Evolutionary conservation across 1,140 invertebrate genomes (phyloP), one percentile per base, ranked within the genome.

Genomic region (Paralvinella palmiformis): DNA sequence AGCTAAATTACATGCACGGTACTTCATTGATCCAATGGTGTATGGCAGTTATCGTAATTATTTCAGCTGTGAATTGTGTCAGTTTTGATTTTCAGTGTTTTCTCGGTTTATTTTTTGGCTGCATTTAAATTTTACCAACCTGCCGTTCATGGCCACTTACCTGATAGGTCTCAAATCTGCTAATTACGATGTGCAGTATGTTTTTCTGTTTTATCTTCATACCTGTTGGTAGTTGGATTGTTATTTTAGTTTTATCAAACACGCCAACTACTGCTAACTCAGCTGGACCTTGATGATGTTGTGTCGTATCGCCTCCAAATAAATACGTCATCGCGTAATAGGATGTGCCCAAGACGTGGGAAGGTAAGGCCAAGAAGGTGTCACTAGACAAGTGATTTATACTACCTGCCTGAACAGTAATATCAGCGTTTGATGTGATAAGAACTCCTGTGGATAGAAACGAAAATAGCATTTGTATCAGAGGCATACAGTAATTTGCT

Each of bases 341-440:
- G 15, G 72, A 67, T 10, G 31, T 67, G 13, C 72, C 72, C 6
- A 75, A 58, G 2, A 70, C 69, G 32, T 75, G 66, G 1, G 59
- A 61, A 2, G 75, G 75, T 7, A 75, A 55, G 3, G 69, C 73
- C 4, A 75, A 57, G 59, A 70, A 77, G 15, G 70, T 74, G 55
- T 77, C 75, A 32, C 33, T 45, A 2, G 58, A 60, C 33, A 60
- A 36, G 58, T 37, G 22, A 36, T 60, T 60, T 32, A 60, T 60
- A 31, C 58, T 60, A 22, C 33, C 35, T 1, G 33, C 58, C 20
- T 60, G 58, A n/a, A 60, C 58, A 2, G 58, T 41, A 2, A 60
- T 31, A 36, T 60, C 33, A 22, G 33, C 58, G 13, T n/a, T 37
- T 1, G 58, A 5, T 24, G 27, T 17, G 58, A 60, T 45, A 22